A percentile compares a stretch with the other conserved stretches of the same genome.
phyloP scores from a whole-genome alignment of 2,888 invertebrate genomes.

The Melanostoma mellinum region DNA sequence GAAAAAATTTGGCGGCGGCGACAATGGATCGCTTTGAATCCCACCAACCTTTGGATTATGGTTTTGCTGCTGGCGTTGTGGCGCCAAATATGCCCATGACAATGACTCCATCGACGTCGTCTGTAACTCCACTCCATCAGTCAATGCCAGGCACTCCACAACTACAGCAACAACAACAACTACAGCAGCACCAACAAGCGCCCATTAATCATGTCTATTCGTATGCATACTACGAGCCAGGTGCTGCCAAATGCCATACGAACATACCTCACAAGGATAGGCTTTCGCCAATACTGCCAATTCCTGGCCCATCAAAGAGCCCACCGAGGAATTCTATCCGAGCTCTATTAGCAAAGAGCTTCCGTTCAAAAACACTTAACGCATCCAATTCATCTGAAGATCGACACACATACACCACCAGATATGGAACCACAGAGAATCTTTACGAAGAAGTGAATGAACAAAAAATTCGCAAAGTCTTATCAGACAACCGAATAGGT shows the following conservation, averaged over 20 bases:
- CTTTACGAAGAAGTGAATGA: conserved; percentile 82
- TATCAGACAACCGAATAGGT: conserved; percentile 85
- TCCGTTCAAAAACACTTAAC: conserved; percentile 79
- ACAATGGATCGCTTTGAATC: conserved; percentile 87
- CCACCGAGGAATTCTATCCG: conserved; percentile 81
- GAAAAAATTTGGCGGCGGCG: conserved; percentile 86
- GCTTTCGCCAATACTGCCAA: conserved; percentile 73
- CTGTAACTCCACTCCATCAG: conserved; percentile 53
- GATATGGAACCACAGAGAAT: conserved; percentile 91
- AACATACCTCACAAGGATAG: conserved; percentile 83
- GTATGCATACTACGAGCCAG: conserved; percentile 91
- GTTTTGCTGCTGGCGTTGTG: conserved; percentile 80
- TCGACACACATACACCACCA: conserved; percentile 88
- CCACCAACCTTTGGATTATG: conserved; percentile 79
- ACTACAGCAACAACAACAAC: conserved; percentile 51
- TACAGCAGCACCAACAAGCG: conserved; percentile 71
- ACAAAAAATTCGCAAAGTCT: conserved; percentile 81
- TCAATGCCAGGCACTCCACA: conserved; percentile 76
- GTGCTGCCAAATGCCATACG: conserved; percentile 85
- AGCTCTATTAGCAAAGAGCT: conserved; percentile 80
- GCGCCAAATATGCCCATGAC: conserved; percentile 75
- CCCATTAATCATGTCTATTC: conserved; percentile 86
- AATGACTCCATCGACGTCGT: conserved; percentile 51
- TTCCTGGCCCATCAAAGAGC: conserved; percentile 79
- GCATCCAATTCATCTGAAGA: conserved; percentile 79